phyloP scores from a whole-genome alignment of 2,888 invertebrate genomes.

The Epirrhoe tristata region DNA sequence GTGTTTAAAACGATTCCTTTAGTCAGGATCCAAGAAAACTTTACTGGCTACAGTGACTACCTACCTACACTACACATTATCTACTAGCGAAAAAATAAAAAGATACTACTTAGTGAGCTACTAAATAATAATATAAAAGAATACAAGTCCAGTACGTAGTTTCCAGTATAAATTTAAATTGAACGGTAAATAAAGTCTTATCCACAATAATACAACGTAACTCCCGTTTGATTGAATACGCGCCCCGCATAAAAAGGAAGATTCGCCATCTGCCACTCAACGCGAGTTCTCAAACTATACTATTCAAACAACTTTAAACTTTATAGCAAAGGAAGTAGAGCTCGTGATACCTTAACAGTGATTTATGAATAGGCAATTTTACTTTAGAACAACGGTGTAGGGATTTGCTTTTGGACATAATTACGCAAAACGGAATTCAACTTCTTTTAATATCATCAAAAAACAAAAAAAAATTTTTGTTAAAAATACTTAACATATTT shows the following conservation, averaged over 20 bases:
- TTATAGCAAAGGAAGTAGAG: background rate
- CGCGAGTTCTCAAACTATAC: conserved; percentile 41
- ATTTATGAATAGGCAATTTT: conserved; percentile 8
- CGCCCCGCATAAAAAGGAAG: conserved; percentile 77
- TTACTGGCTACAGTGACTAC: too few relatives aligned
- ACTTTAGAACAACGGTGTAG: conserved; percentile 13
- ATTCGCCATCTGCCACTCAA: conserved; percentile 76
- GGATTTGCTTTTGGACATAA: conserved; percentile 2
- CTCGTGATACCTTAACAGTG: background rate
- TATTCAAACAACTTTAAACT: conserved; percentile 13
- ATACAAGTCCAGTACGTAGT: too few relatives aligned
- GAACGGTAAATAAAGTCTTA: conserved; percentile 32
- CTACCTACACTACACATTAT: too few relatives aligned
- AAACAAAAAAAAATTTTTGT: too few relatives aligned
- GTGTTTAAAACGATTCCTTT: too few relatives aligned
- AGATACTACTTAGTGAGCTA: too few relatives aligned
- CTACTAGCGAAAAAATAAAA: too few relatives aligned
- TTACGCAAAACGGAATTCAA: background rate
- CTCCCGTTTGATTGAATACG: conserved; percentile 73
- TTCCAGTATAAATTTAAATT: background rate
- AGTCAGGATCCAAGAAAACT: too few relatives aligned
- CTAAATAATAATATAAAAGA: too few relatives aligned
- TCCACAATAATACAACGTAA: conserved; percentile 56
- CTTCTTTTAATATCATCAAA: background rate
- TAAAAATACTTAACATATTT: too few relatives aligned